These are phyloP conservation scores for Adelphocoris suturalis DNA, from an alignment of 2,888 invertebrate species.

Conservation along the genomic window DNA sequence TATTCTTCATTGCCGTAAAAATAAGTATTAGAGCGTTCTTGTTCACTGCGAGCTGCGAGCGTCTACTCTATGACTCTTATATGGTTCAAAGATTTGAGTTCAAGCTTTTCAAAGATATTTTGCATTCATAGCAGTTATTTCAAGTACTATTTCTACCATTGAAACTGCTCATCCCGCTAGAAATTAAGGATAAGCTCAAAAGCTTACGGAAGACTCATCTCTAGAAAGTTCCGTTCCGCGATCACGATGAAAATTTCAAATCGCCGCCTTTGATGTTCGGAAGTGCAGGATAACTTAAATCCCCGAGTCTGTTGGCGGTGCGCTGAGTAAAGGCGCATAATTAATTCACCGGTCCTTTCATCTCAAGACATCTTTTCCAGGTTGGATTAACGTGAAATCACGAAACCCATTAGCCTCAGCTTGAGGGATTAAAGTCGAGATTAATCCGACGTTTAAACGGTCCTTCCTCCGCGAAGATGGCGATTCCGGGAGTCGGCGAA, in stretches of 20 bases:
- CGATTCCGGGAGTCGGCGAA: slow-evolving; percentile 8
- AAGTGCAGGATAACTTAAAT: background rate
- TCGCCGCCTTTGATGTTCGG: slow-evolving; percentile 12
- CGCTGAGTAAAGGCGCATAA: background rate
- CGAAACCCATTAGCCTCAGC: slow-evolving; percentile 8
- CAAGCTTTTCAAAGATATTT: too few relatives aligned
- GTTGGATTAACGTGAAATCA: background rate
- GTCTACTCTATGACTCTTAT: too few relatives aligned
- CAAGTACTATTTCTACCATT: too few relatives aligned
- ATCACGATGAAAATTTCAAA: slow-evolving; percentile 13
- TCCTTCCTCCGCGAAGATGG: background rate
- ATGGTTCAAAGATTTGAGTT: too few relatives aligned
- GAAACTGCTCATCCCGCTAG: background rate
- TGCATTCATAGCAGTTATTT: too few relatives aligned
- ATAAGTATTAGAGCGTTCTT: too few relatives aligned
- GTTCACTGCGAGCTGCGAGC: too few relatives aligned
- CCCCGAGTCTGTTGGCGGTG: background rate
- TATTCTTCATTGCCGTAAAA: too few relatives aligned
- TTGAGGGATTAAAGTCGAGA: background rate
- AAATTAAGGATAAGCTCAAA: background rate
- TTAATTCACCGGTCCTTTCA: slow-evolving; percentile 24
- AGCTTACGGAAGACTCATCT: background rate
- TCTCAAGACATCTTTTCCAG: slow-evolving; percentile 17
- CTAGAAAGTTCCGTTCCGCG: background rate
- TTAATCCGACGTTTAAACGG: slow-evolving; percentile 14